phyloP scores from a whole-genome alignment of 2,797 vertebrate genomes.

The Ctenosaura bakeri region DNA sequence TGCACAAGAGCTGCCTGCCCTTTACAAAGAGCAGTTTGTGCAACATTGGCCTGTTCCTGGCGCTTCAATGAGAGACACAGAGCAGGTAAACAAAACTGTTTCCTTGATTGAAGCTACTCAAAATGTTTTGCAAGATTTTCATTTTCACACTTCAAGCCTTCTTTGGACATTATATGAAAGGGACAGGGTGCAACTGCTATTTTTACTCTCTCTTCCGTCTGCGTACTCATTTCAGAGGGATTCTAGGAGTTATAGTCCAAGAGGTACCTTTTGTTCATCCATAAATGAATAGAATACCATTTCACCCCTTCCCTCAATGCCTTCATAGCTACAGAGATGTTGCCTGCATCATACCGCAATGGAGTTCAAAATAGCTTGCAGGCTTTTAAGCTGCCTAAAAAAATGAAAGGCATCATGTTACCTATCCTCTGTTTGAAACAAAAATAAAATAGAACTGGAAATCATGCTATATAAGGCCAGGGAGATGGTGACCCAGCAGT shows the following conservation, averaged over 20 bases:
- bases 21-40: conserved; percentile 7
- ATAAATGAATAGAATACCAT: background rate
- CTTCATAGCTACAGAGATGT: background rate
- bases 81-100: background rate
- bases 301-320: too few relatives aligned
- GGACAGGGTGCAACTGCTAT: background rate
- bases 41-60: background rate
- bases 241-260: too few relatives aligned
- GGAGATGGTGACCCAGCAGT: background rate
- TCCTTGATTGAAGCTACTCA: background rate
- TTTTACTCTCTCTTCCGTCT: too few relatives aligned
- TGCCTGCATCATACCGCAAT: background rate
- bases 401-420: background rate
- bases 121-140: background rate
- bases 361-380: background rate
- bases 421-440: background rate
- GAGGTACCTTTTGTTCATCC: background rate
- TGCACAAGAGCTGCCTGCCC: background rate
- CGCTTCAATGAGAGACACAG: background rate
- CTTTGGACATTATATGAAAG: background rate
- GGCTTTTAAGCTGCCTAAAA: background rate
- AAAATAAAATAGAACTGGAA: background rate
- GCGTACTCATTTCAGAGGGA: background rate
- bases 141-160: background rate
- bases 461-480: background rate